These are phyloP conservation scores for Cecidostiba fungosa DNA, from an alignment of 2,888 invertebrate species.

Conservation along the genomic window DNA sequence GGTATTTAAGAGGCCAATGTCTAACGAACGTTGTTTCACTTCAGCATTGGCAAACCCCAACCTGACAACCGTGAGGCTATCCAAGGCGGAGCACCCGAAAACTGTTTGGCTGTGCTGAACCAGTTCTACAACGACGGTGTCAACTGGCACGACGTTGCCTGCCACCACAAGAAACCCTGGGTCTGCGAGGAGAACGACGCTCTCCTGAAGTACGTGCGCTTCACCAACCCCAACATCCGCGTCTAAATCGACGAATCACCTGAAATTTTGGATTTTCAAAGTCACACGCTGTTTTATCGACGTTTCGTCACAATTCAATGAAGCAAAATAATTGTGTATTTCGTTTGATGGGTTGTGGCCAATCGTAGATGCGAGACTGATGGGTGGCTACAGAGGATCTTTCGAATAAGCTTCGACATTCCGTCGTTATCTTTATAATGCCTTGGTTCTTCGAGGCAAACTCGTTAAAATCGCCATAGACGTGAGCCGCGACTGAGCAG, in stretches of 20 bases:
- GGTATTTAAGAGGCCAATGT: not conserved
- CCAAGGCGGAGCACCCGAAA: slow-evolving; percentile 92
- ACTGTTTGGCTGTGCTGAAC: slow-evolving; percentile 92
- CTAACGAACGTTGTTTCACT: slow-evolving; percentile 59
- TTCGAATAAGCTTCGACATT: slow-evolving; percentile 17
- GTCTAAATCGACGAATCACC: slow-evolving; percentile 81
- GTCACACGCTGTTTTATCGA: slow-evolving; percentile 13
- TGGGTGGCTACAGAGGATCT: not conserved
- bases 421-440: slow-evolving; percentile 1
- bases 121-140: slow-evolving; percentile 95
- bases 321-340: not conserved
- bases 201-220: slow-evolving; percentile 91
- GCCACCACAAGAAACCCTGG: slow-evolving; percentile 94
- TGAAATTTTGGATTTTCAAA: not conserved
- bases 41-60: slow-evolving; percentile 89
- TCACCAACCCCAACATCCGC: slow-evolving; percentile 89
- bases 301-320: not conserved
- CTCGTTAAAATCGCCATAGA: slow-evolving; percentile 62
- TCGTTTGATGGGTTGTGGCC: not conserved
- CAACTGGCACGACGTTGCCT: slow-evolving; percentile 95
- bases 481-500: slow-evolving; percentile 75
- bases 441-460: slow-evolving; percentile 54
- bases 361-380: slow-evolving; percentile 3
- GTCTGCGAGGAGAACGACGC: slow-evolving; percentile 94
- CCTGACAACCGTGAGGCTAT: slow-evolving; percentile 93